phyloP scores from a whole-genome alignment of 92 coral and sea anemone genomes.

The Blastomussa wellsi region DNA sequence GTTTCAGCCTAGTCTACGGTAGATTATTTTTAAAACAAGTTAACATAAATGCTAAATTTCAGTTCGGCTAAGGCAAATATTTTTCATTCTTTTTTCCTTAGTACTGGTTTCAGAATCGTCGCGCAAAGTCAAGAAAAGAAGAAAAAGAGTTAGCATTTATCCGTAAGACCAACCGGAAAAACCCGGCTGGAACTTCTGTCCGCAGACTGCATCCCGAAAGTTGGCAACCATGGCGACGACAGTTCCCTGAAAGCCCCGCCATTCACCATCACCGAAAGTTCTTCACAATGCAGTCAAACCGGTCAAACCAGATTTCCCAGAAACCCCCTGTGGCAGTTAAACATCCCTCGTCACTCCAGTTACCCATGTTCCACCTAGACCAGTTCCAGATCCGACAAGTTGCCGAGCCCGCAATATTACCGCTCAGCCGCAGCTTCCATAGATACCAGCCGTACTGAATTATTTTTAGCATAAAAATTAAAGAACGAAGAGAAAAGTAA shows the following conservation, averaged over 20 bases:
- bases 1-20: too few species aligned
- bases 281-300: background rate
- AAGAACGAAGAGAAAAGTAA: too few species aligned
- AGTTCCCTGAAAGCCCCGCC: background rate
- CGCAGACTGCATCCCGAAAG: background rate
- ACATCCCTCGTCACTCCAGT: background rate
- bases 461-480: background rate
- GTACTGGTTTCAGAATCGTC: constrained; percentile 35
- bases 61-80: background rate
- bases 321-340: background rate
- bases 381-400: background rate
- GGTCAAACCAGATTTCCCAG: background rate
- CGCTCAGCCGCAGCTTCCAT: background rate
- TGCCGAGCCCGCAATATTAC: background rate
- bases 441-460: constrained; percentile 13
- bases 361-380: background rate
- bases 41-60: background rate
- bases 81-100: background rate
- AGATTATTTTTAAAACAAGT: background rate
- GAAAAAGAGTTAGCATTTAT: background rate
- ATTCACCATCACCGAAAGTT: too few species aligned
- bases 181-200: background rate
- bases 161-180: background rate
- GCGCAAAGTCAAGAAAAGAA: constrained; percentile 20
- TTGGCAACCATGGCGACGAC: background rate